Conservation (phyloP, 1,140 invertebrate genomes). For the Cotesia typhae region DNA sequence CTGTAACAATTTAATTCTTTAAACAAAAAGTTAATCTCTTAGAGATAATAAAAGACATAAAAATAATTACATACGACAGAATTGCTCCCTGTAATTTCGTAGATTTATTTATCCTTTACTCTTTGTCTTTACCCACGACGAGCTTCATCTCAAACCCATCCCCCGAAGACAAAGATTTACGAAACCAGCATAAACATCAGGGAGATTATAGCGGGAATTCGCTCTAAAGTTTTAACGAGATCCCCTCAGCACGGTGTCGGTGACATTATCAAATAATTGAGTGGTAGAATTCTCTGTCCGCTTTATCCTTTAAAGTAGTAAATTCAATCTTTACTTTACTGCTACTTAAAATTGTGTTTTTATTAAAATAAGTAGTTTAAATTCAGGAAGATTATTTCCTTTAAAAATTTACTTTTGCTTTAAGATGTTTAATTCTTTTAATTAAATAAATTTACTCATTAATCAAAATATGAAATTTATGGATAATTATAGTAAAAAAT, state of each 20-base stretch:
- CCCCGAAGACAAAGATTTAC: constrained; percentile 42
- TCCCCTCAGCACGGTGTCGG: constrained; percentile 61
- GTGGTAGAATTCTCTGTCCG: constrained; percentile 61
- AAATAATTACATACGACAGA: background rate
- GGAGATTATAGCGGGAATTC: constrained; percentile 63
- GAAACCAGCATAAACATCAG: constrained; percentile 62
- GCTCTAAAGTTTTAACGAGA: constrained; percentile 66
- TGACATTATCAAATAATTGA: constrained; percentile 66
- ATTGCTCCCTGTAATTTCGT: background rate
- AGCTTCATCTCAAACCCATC: background rate
- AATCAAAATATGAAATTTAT: too few relatives aligned
- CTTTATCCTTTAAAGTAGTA: constrained; percentile 50
- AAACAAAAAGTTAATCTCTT: background rate
- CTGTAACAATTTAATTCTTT: background rate
- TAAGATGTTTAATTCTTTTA: too few relatives aligned
- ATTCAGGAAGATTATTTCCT: too few relatives aligned
- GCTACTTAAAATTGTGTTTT: background rate
- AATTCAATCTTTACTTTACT: constrained; percentile 45
- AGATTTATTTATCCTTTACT: background rate
- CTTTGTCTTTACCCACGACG: background rate
- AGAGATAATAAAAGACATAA: background rate
- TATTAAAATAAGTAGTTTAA: background rate
- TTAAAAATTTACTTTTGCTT: too few relatives aligned
- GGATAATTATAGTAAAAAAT: too few relatives aligned
- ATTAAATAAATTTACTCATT: too few relatives aligned